These are phyloP conservation scores for Agrotis clavis DNA, from an alignment of 2,888 invertebrate species.

Conservation along the genomic window DNA sequence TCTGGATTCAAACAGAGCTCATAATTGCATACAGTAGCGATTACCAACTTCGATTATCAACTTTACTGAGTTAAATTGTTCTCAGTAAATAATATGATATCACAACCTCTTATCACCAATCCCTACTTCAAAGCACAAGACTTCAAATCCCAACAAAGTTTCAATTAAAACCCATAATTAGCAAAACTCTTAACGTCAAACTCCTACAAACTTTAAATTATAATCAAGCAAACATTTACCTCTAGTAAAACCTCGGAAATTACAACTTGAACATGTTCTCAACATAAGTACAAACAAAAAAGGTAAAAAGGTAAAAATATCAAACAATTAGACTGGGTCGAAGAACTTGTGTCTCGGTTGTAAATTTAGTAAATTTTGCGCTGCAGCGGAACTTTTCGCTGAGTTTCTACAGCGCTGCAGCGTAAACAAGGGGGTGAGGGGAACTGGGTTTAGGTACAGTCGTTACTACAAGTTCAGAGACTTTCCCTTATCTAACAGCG, in stretches of 20 bases:
- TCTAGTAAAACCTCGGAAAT: constrained; percentile 24
- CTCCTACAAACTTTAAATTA: constrained; percentile 29
- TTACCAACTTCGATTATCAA: no score
- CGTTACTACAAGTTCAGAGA: constrained; percentile 24
- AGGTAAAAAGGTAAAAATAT: constrained; percentile 59
- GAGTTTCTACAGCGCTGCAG: constrained; percentile 48
- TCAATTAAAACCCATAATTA: constrained; percentile 20
- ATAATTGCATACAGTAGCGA: no score
- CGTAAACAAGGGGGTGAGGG: constrained; percentile 53
- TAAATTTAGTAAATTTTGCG: constrained; percentile 58
- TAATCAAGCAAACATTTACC: constrained; percentile 40
- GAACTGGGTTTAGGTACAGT: constrained; percentile 37
- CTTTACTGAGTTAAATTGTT: background rate
- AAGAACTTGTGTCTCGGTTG: constrained; percentile 50
- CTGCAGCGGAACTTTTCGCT: constrained; percentile 54
- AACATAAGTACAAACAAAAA: constrained; percentile 47
- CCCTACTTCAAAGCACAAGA: background rate
- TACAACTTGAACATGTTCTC: constrained; percentile 39
- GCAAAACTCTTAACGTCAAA: constrained; percentile 14
- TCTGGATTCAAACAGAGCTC: background rate
- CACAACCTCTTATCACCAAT: background rate
- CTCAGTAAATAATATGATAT: background rate
- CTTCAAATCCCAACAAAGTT: constrained; percentile 6
- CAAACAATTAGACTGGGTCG: constrained; percentile 55
- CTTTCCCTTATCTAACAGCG: constrained; percentile 27